Base-by-base conservation (phyloP, 2,888 invertebrate species). In the Halictus quadricinctus region DNA sequence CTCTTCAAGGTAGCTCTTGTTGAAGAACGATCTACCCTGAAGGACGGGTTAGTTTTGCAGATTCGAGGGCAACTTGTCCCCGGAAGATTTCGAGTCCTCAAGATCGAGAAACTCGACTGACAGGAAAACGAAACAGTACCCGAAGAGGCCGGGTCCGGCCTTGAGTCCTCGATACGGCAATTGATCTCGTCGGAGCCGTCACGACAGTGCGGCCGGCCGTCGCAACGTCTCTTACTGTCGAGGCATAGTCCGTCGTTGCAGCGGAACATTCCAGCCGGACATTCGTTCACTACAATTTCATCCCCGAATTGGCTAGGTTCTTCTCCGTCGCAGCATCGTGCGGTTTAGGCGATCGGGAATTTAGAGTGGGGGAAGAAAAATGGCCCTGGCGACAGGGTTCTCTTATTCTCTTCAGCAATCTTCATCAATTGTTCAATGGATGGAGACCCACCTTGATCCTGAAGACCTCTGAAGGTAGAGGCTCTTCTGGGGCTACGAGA, bases 131-230 rank as follows among this genome's bases (percentile, higher is more conserved):
- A 18, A 69, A 21, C 21, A 69, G 69, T 69, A 69, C 69, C 69
- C 21, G 41, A 43, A n/a, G 69, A 2, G 41, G n/a, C 21, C 5
- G 43, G 21, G 43, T n/a, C n/a, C 43, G 36, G 69, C 69, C 41
- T 36, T 10, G 69, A 41, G 12, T 41, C 69, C 66, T 15, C 13
- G 29, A 18, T 94, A 96, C 96, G 94, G 94, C 97, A 97, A 87
- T 95, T 93, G 58, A 91, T 90, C 95, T 97, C 97, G 91, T 97
- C 97, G 89, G 96, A 96, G 72, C 95, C 95, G 84, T 95, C 95
- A 12, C 93, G 92, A 90, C 97, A 97, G 90, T 97, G 96, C 43
- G 91, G 88, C 25, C 95, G 94, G n/a, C 95, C 94, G 93, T 97
- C 95, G 93, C 97, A 97, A 79, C 95, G 95, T 83, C 95, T 95